These are phyloP conservation scores for Teinopalpus imperialis DNA, from an alignment of 2,888 invertebrate genomes.

Conservation along the genomic window DNA sequence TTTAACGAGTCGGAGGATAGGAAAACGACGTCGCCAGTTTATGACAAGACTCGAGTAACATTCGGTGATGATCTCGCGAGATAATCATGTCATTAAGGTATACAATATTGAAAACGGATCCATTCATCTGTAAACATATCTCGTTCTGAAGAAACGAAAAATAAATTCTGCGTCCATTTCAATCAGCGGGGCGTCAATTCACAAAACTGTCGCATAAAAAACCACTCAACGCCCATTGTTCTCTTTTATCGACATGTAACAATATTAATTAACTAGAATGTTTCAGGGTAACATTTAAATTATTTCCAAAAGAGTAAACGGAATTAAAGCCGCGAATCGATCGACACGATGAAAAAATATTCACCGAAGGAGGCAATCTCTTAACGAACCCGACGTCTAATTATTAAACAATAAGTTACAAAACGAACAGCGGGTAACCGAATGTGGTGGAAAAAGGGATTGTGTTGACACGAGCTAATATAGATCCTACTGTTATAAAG, in stretches of 20 bases:
- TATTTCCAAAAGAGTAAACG: constrained; percentile 10
- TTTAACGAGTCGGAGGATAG: constrained; percentile 51
- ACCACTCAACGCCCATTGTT: constrained; percentile 1
- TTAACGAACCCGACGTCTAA: constrained; percentile 50
- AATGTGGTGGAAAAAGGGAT: constrained; percentile 59
- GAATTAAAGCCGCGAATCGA: constrained; percentile 8
- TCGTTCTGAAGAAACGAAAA: constrained; percentile 2
- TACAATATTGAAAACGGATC: not conserved
- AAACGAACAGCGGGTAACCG: constrained; percentile 52
- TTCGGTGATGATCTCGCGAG: not conserved
- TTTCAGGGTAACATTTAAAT: constrained; percentile 11
- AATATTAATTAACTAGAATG: constrained; percentile 13
- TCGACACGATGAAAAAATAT: constrained; percentile 28
- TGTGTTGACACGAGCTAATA: constrained; percentile 45
- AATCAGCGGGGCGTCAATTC: constrained; percentile 22
- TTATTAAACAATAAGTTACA: constrained; percentile 39
- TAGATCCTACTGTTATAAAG: not conserved
- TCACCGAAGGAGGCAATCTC: constrained; percentile 38
- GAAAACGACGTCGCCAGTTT: constrained; percentile 7
- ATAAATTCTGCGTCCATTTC: not conserved
- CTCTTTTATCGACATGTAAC: constrained; percentile 5
- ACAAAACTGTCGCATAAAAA: constrained; percentile 1
- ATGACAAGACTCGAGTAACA: not conserved
- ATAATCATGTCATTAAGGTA: not conserved
- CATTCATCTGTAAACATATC: constrained; percentile 9